A percentile compares a stretch with the other conserved stretches of the same genome.
Conservation (phyloP, 1,140 invertebrate genomes). For the Trichonephila inaurata region DNA sequence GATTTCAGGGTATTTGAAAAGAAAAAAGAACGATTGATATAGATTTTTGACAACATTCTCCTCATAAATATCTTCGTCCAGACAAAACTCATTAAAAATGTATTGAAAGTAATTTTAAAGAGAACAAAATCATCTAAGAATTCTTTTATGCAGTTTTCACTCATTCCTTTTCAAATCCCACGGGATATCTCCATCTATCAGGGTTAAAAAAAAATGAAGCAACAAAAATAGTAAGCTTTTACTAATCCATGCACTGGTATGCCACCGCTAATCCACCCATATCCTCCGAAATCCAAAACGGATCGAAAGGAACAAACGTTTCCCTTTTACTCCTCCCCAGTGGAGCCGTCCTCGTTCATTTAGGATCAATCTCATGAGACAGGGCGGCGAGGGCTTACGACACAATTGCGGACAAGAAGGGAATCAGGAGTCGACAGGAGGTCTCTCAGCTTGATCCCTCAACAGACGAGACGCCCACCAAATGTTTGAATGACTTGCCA, state of each 20-base stretch:
- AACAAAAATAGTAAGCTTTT: not conserved
- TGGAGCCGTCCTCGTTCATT: constrained; percentile 20
- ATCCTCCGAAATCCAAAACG: not conserved
- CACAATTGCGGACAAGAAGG: not conserved
- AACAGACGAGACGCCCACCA: constrained; percentile 36
- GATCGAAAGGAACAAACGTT: not conserved
- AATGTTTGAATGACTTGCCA: constrained; percentile 59
- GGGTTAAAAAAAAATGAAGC: not conserved
- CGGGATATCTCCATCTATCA: not conserved
- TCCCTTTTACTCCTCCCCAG: not conserved
- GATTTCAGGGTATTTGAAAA: no score
- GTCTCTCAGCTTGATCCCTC: not conserved
- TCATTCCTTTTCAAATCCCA: no score
- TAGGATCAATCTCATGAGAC: not conserved
- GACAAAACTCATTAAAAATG: no score
- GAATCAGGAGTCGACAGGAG: not conserved
- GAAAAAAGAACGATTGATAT: no score
- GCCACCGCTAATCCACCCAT: not conserved
- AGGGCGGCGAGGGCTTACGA: not conserved
- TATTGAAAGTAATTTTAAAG: no score
- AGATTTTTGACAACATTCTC: no score
- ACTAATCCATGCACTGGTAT: not conserved
- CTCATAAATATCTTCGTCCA: no score
- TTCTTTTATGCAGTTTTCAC: no score
- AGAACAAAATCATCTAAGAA: no score